These are phyloP conservation scores for Thomomys bottae DNA, from an alignment of 2,113 vertebrate genomes.

Conservation along the genomic window DNA sequence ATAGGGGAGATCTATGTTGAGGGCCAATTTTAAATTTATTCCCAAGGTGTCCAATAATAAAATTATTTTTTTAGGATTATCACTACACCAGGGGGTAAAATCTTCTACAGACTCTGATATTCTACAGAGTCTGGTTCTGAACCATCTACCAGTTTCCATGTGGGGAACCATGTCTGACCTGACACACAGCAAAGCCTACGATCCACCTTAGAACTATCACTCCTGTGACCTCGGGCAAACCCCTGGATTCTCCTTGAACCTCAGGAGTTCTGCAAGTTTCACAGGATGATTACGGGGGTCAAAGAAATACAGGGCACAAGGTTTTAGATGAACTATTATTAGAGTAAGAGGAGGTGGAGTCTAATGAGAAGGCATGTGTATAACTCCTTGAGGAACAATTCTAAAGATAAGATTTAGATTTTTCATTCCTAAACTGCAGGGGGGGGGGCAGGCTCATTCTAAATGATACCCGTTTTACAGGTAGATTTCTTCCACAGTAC, in stretches of 20 bases:
- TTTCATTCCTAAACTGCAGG: not conserved
- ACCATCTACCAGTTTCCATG: not conserved
- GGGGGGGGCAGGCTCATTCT: not conserved
- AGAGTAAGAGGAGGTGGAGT: not conserved
- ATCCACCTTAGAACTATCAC: not conserved
- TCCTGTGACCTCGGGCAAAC: not conserved
- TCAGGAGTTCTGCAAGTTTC: not conserved
- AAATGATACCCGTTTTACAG: not conserved
- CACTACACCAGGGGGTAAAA: not conserved
- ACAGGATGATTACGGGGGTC: not conserved
- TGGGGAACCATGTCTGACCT: not conserved
- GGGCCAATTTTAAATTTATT: not conserved
- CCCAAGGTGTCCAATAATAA: not conserved
- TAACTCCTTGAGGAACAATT: not conserved
- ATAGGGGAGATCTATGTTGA: no score
- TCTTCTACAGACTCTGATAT: not conserved
- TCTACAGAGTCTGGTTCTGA: not conserved
- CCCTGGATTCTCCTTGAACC: not conserved
- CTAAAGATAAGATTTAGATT: constrained; percentile 11
- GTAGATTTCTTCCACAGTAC: not conserved
- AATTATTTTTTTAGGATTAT: not conserved
- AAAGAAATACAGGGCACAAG: not conserved
- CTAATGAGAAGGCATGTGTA: not conserved
- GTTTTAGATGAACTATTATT: not conserved
- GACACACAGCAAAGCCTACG: not conserved